Percentiles rank a stretch among this genome's conserved stretches.
Evolutionary conservation across 2,797 vertebrate species (phyloP).

Genomic region (Synaphobranchus kaupii): DNA sequence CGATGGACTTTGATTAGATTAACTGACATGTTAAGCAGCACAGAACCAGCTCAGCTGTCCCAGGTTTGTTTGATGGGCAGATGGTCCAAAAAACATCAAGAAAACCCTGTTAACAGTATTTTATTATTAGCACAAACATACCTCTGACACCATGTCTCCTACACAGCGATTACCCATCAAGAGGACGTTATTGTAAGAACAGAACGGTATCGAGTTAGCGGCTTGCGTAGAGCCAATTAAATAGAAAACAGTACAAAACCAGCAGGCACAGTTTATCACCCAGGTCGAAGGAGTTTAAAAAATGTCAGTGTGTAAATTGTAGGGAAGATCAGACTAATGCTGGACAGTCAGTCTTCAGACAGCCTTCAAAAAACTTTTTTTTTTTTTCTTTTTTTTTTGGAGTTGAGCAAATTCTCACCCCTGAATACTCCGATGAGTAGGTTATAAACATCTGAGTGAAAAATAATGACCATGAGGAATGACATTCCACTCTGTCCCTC

Average conservation of each 20-base stretch:
- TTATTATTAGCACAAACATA: background rate
- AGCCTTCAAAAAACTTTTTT: background rate
- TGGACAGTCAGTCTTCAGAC: background rate
- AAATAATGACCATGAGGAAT: background rate
- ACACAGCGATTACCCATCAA: background rate
- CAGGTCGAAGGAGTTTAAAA: background rate
- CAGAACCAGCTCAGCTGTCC: background rate
- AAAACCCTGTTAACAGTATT: background rate
- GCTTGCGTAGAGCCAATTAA: background rate
- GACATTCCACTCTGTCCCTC: background rate
- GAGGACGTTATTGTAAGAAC: background rate
- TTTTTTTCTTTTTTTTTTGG: background rate
- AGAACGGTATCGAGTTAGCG: background rate
- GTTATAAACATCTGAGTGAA: background rate
- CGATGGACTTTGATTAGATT: background rate
- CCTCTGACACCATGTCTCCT: background rate
- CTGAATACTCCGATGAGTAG: background rate
- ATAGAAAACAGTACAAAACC: background rate
- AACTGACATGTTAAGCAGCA: background rate
- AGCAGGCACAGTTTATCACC: background rate
- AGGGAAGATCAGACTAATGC: background rate
- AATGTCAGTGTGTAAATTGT: background rate
- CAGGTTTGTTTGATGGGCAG: conserved; percentile 2
- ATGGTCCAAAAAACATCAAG: background rate
- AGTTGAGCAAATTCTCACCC: background rate